phyloP scores from a whole-genome alignment of 2,113 vertebrate species.

The Morone saxatilis region DNA sequence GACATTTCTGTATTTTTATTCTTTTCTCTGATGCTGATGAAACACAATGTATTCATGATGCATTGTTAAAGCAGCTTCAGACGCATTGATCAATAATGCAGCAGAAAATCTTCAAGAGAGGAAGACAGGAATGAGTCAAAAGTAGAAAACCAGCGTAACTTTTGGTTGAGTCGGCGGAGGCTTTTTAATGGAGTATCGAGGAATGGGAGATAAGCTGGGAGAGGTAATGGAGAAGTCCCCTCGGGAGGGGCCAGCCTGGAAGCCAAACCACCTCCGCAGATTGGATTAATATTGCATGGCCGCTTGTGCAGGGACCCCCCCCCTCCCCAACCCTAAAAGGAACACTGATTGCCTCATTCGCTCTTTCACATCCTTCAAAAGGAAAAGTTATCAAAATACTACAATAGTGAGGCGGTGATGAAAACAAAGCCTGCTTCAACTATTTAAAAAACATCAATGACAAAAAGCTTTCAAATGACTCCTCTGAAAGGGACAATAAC shows the following conservation, averaged over 20 bases:
- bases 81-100: conserved; percentile 73
- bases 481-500: conserved; percentile 46
- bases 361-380: conserved; percentile 65
- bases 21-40: conserved; percentile 45
- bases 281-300: conserved; percentile 81
- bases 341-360: conserved; percentile 68
- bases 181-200: conserved; percentile 50
- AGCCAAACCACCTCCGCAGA: conserved; percentile 73
- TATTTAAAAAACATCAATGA: conserved; percentile 42
- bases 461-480: conserved; percentile 52
- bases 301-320: conserved; percentile 28
- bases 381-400: conserved; percentile 48
- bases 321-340: conserved; percentile 16
- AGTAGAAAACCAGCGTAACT: conserved; percentile 33
- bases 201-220: conserved; percentile 68
- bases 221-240: conserved; percentile 76
- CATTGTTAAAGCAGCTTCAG: conserved; percentile 40
- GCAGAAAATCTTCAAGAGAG: conserved; percentile 37
- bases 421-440: conserved; percentile 60
- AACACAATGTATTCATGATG: conserved; percentile 47
- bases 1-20: conserved; percentile 20
- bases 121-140: conserved; percentile 35
- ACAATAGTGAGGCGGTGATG: conserved; percentile 17
- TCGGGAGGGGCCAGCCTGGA: conserved; percentile 62
- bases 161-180: conserved; percentile 38